These are phyloP conservation scores for Chiloscyllium punctatum DNA, from an alignment of 2,797 vertebrate species.

Conservation along the genomic window DNA sequence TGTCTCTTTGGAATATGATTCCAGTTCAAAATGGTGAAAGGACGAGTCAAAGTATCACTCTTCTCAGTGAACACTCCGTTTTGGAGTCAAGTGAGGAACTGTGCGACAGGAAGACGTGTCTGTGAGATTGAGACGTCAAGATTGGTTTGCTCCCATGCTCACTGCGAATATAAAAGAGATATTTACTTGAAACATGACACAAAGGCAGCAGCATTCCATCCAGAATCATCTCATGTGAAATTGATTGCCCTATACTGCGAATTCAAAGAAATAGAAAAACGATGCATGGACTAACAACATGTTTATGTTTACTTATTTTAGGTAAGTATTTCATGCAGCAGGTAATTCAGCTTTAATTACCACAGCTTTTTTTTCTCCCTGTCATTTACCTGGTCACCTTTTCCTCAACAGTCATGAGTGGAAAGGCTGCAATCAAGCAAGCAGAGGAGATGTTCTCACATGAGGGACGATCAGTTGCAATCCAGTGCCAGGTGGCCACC, in stretches of 20 bases:
- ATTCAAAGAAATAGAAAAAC: background rate
- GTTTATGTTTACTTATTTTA: background rate
- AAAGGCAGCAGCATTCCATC: background rate
- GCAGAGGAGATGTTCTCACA: too few relatives aligned
- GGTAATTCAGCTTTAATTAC: too few relatives aligned
- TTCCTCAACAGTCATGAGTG: background rate
- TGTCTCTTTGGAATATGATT: background rate
- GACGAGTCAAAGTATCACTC: background rate
- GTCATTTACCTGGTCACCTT: background rate
- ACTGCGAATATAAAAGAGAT: background rate
- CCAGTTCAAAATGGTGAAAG: background rate
- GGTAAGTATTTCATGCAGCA: background rate
- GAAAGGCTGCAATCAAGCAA: too few relatives aligned
- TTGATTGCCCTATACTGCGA: background rate
- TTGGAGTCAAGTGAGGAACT: background rate
- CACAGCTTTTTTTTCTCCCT: background rate
- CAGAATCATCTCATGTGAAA: background rate
- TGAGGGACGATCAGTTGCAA: too few relatives aligned
- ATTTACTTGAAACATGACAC: background rate
- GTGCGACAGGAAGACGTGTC: background rate
- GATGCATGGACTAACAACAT: background rate
- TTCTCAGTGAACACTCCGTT: too few relatives aligned
- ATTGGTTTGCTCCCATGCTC: background rate
- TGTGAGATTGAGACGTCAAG: too few relatives aligned
- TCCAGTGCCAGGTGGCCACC: too few relatives aligned